Base-by-base conservation (phyloP, 2,797 vertebrate genomes). In the Cygnus olor region DNA sequence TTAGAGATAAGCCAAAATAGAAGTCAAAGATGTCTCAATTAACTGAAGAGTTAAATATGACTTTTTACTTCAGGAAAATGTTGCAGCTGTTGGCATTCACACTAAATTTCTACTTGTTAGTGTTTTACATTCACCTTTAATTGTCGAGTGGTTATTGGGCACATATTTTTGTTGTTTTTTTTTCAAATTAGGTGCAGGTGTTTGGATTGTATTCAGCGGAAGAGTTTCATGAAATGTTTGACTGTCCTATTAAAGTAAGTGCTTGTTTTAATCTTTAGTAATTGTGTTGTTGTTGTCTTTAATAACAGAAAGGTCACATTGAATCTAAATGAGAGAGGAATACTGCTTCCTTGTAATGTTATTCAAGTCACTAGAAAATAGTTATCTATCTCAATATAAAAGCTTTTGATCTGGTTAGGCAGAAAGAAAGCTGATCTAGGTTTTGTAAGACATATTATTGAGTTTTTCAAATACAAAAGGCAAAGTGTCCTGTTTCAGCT, bases 231-330 rank as follows among this genome's bases (percentile, higher is more conserved):
- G 99, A 99, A 96, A 99, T 98, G 11, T 99, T 99, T 96, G 99
- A 99, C 98, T 99, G 99, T 97, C 99, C 99, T 91, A 98, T 99
- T 97, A 99, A 99, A 98, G 99, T 99, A 98, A 98, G 99, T 97
- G 86, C 78, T 95, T 90, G 73, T 86, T 93, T 97, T 92, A 85
- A 82, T 96, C 94, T 91, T 81, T 82, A 87, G 61, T 93, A 90
- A 58, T 68, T 95, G 87, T 88, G 76, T 3, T 96, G 42, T 56
- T 40, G 13, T n/a, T 44, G 3, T 89, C 87, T 89, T 94, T 89
- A 95, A 74, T 94, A 93, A 91, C 68, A 85, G 42, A 92, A 94
- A 81, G 87, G 87, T 95, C 64, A 79, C 85, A 60, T 72, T 88
- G 87, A 93, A 57, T 91, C 56, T 89, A 69, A 92, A 94, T 85